A percentile compares a stretch with the other conserved stretches of the same genome.
Conservation (phyloP, 2,113 vertebrate species). For the Empidonax alnorum region DNA sequence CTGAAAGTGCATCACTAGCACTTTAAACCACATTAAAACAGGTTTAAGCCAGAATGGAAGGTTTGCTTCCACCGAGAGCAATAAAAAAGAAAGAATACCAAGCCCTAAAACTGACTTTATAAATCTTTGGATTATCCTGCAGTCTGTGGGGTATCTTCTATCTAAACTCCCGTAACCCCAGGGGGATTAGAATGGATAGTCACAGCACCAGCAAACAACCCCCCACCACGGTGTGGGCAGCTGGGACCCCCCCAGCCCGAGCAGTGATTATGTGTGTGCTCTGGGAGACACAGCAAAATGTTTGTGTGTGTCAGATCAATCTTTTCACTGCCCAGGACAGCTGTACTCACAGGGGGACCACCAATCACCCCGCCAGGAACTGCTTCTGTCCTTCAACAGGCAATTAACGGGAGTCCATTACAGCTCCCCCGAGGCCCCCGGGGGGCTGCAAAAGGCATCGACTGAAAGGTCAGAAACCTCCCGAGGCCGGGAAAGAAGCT, state of each 20-base stretch:
- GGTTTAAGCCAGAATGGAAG: background rate
- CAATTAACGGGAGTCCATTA: constrained; percentile 87
- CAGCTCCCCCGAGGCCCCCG: constrained; percentile 76
- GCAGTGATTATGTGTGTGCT: constrained; percentile 47
- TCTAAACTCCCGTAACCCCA: constrained; percentile 62
- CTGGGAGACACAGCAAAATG: constrained; percentile 44
- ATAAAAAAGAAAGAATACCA: background rate
- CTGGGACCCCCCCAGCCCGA: constrained; percentile 53
- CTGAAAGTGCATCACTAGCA: background rate
- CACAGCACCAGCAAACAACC: constrained; percentile 40
- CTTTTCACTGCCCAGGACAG: constrained; percentile 79
- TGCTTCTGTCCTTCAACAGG: constrained; percentile 88
- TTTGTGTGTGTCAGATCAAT: constrained; percentile 74
- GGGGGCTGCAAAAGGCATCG: constrained; percentile 76
- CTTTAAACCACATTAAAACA: constrained; percentile 15
- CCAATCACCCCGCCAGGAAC: constrained; percentile 81
- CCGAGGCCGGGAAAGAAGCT: constrained; percentile 73
- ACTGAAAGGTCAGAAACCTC: constrained; percentile 85
- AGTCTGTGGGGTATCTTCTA: constrained; percentile 65
- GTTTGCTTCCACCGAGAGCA: background rate
- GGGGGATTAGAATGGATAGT: constrained; percentile 58
- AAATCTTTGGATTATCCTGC: constrained; percentile 70
- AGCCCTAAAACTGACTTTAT: constrained; percentile 63
- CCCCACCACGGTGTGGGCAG: constrained; percentile 32
- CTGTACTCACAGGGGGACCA: constrained; percentile 80